Conservation (phyloP, 2,113 vertebrate species). For the Trematomus loennbergii region DNA sequence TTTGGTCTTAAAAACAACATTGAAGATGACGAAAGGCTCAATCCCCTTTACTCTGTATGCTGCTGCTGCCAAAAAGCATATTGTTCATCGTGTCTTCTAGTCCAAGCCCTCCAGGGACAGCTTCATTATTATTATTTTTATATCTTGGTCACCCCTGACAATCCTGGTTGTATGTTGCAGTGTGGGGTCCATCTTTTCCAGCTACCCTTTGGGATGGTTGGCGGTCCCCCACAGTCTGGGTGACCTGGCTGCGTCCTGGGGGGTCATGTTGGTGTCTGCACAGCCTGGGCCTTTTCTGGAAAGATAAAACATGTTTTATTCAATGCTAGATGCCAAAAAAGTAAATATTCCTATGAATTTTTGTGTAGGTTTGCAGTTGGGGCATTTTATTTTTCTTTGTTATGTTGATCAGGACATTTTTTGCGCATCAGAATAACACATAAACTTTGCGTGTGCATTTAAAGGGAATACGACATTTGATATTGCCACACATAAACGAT, state of each 20-base stretch:
- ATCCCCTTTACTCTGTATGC: neutral
- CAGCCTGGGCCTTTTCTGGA: conserved; percentile 51
- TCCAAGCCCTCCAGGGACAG: neutral
- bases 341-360: neutral
- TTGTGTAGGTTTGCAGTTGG: neutral
- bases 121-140: conserved; percentile 8
- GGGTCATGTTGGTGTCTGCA: conserved; percentile 39
- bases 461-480: neutral
- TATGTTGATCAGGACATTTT: too few species aligned
- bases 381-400: neutral
- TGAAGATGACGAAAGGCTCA: neutral
- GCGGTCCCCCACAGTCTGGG: conserved; percentile 45
- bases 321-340: neutral
- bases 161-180: conserved; percentile 35
- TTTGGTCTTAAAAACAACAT: neutral
- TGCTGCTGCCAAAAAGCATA: neutral
- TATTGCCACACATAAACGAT: neutral
- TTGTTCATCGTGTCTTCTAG: conserved; percentile 29
- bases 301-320: neutral
- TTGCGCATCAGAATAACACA: too few species aligned
- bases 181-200: conserved; percentile 54
- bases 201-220: conserved; percentile 49
- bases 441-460: neutral
- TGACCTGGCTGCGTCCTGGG: conserved; percentile 12
- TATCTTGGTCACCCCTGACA: conserved; percentile 39